Percentiles rank a stretch among this genome's conserved stretches.
These are phyloP conservation scores for Drymodes brunneopygia DNA, from an alignment of 2,113 vertebrate genomes.

Conservation along the genomic window DNA sequence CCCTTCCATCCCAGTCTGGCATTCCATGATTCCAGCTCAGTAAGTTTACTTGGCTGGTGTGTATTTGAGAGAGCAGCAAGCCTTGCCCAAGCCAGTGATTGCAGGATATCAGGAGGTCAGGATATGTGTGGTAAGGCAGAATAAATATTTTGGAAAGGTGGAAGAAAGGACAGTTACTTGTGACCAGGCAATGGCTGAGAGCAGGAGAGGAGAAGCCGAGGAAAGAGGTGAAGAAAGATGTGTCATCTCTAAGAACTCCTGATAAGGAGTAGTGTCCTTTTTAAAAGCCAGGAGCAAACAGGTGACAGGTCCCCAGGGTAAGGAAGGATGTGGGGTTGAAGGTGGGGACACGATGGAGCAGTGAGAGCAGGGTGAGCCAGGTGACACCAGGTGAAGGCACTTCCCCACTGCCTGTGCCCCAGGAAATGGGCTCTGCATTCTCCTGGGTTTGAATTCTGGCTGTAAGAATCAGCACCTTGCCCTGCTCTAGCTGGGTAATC, in stretches of 20 bases:
- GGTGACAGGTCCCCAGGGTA: not conserved
- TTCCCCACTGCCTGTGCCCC: accelerated
- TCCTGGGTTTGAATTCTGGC: not conserved
- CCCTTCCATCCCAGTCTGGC: not conserved
- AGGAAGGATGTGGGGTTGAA: not conserved
- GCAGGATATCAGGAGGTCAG: not conserved
- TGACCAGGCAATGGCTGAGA: not conserved
- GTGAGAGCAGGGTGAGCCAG: not conserved
- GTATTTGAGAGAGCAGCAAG: not conserved
- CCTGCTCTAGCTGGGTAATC: not conserved
- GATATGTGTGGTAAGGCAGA: not conserved
- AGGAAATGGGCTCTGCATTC: accelerated
- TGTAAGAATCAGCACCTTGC: not conserved
- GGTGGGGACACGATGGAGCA: not conserved
- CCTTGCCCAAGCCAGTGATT: not conserved
- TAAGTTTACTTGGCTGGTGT: not conserved
- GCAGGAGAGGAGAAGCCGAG: not conserved
- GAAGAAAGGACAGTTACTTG: not conserved
- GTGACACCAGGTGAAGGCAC: not conserved
- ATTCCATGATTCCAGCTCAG: accelerated
- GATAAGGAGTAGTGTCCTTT: not conserved
- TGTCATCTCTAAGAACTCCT: not conserved
- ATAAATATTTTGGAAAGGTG: not conserved
- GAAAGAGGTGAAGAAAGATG: not conserved
- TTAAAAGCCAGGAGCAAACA: not conserved